phyloP scores from a whole-genome alignment of 2,113 vertebrate genomes.

The Myotis lucifugus region DNA sequence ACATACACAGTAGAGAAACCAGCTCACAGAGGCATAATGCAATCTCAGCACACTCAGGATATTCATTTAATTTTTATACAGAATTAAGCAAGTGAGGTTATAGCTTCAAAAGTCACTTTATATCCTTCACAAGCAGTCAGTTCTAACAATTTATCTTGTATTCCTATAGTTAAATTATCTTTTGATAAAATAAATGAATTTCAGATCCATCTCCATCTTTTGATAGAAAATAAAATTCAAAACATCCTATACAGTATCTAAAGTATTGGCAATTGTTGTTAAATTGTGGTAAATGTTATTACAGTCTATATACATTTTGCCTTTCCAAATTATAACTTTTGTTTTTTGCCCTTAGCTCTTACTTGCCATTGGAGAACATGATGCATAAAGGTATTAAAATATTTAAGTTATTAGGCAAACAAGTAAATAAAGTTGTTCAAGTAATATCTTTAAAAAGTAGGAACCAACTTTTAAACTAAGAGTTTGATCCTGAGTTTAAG shows the following conservation, averaged over 20 bases:
- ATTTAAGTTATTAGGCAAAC: background rate
- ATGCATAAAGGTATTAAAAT: background rate
- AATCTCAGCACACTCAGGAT: background rate
- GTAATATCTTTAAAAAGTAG: background rate
- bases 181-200: slow-evolving; percentile 39
- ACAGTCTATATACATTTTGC: background rate
- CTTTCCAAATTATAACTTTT: background rate
- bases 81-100: background rate
- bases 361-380: background rate
- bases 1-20: background rate
- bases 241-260: background rate
- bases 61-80: background rate
- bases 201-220: background rate
- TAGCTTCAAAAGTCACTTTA: slow-evolving; percentile 33
- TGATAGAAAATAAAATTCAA: background rate
- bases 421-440: background rate
- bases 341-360: background rate
- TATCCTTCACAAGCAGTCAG: background rate
- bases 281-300: background rate
- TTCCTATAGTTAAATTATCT: background rate
- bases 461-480: background rate
- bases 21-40: background rate
- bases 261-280: background rate
- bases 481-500: background rate
- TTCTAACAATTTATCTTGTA: background rate